Evolutionary conservation across 2,113 vertebrate species (phyloP).

Genomic region (Periophthalmodon schlosseri): DNA sequence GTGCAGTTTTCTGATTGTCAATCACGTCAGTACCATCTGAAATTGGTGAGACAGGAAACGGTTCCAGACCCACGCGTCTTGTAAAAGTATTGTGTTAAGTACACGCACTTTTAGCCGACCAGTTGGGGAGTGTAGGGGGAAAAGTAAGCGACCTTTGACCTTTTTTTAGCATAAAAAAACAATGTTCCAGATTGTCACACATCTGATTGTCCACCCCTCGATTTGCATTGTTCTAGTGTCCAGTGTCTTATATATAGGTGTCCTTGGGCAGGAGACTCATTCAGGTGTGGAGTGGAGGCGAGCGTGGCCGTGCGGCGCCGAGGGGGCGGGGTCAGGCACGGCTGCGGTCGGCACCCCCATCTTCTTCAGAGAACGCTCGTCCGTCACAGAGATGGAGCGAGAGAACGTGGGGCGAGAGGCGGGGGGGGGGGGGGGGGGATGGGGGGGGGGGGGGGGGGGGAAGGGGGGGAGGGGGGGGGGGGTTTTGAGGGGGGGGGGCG

Average conservation of each 20-base stretch:
- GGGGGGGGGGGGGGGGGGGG: no score
- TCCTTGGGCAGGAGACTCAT: slow-evolving; percentile 41
- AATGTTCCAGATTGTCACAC: background rate
- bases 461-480: background rate
- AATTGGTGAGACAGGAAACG: no score
- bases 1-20: no score
- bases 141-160: background rate
- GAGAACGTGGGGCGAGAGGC: slow-evolving; percentile 52
- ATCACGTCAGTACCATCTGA: no score
- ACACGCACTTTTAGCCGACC: no score
- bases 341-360: slow-evolving; percentile 67
- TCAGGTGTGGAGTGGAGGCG: slow-evolving; percentile 72
- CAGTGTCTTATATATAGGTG: background rate
- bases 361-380: slow-evolving; percentile 74
- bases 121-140: background rate
- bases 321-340: slow-evolving; percentile 46
- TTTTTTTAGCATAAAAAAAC: background rate
- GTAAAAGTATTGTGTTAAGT: no score
- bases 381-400: slow-evolving; percentile 79
- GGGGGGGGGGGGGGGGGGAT: slow-evolving; percentile 29
- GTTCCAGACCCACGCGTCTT: no score
- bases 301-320: slow-evolving; percentile 20
- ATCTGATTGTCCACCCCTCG: no score
- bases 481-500: no score
- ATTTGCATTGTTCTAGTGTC: background rate